Percentiles rank a stretch among this genome's conserved stretches.
phyloP scores from a whole-genome alignment of 2,888 invertebrate species.

The Saturnia pavonia region DNA sequence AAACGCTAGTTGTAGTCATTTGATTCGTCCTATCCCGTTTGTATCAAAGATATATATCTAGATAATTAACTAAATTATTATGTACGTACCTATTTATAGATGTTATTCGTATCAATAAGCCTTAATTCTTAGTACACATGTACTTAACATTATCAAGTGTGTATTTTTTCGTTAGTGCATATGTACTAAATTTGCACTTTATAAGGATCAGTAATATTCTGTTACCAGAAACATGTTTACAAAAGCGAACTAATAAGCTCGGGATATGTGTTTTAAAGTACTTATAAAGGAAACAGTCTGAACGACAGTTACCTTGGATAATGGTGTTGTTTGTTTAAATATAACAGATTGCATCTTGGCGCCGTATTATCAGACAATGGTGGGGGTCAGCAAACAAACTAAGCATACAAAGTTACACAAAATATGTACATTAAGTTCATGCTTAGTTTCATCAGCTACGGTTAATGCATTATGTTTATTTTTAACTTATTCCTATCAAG shows the following conservation, averaged over 20 bases:
- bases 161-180: background rate
- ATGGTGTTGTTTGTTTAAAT: conserved; percentile 12
- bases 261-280: background rate
- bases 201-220: background rate
- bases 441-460: conserved; percentile 16
- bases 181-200: background rate
- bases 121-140: background rate
- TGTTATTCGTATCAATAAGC: background rate
- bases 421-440: conserved; percentile 14
- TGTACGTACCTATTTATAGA: background rate
- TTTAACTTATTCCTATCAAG: conserved; percentile 10
- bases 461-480: conserved; percentile 12
- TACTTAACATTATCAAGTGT: background rate
- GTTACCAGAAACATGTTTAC: background rate
- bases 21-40: background rate
- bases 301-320: conserved; percentile 7
- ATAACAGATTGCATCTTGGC: conserved; percentile 36
- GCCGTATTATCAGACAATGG: conserved; percentile 73
- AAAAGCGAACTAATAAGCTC: background rate
- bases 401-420: conserved; percentile 18
- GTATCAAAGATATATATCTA: too few relatives aligned
- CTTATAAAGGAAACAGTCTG: conserved; percentile 1
- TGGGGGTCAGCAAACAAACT: conserved; percentile 62
- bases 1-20: background rate
- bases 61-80: too few relatives aligned